Conservation (phyloP, 2,888 invertebrate species). For the Syrista parreyssii region DNA sequence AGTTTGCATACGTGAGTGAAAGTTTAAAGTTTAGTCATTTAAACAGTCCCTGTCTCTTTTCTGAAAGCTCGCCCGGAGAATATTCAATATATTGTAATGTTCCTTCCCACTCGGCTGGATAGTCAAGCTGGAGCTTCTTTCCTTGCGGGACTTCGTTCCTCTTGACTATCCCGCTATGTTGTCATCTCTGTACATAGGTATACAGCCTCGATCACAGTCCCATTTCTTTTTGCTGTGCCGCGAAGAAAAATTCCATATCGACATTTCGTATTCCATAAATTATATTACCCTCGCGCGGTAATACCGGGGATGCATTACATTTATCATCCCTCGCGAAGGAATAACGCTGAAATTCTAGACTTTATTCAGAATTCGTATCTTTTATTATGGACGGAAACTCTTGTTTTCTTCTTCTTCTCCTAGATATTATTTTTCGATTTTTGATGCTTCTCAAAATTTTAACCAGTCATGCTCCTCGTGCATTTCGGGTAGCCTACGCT, state of each 20-base stretch:
- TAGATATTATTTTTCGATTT: background rate
- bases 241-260: conserved; percentile 31
- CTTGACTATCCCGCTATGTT: background rate
- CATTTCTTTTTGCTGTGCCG: background rate
- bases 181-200: background rate
- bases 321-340: conserved; percentile 10
- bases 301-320: conserved; percentile 39
- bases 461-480: background rate
- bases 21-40: conserved; percentile 60
- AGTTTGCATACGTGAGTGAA: conserved; percentile 59
- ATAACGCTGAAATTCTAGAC: background rate
- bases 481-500: background rate
- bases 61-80: conserved; percentile 28
- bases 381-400: background rate
- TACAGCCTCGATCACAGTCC: background rate
- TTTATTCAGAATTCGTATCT: background rate
- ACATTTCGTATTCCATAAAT: conserved; percentile 40
- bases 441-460: background rate
- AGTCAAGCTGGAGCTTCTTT: conserved; percentile 11
- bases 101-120: background rate
- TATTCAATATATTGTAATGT: conserved; percentile 17
- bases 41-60: conserved; percentile 50
- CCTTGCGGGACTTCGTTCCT: background rate
- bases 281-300: conserved; percentile 34
- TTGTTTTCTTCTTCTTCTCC: background rate